Conservation (phyloP, 2,113 vertebrate genomes). For the Chiloscyllium plagiosum region DNA sequence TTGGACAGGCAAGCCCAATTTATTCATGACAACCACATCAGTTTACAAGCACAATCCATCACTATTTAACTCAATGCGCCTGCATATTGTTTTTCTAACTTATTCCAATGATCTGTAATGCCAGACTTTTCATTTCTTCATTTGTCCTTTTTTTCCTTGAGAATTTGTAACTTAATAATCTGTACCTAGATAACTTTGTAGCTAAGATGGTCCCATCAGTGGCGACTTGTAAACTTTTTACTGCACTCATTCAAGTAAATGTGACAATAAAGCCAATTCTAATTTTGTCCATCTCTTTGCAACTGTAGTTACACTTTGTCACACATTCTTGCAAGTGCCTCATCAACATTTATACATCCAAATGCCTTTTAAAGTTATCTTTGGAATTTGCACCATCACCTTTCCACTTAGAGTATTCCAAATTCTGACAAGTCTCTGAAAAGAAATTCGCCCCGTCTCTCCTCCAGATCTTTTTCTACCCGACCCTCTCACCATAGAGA, state of each 20-base stretch:
- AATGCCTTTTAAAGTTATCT: no score
- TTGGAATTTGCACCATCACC: background rate
- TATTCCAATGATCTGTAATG: no score
- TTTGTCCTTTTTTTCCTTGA: no score
- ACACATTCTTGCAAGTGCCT: background rate
- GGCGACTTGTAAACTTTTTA: no score
- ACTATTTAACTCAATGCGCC: background rate
- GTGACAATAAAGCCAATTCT: no score
- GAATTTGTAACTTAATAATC: no score
- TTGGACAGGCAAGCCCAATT: background rate
- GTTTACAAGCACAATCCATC: background rate
- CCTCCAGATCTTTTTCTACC: background rate
- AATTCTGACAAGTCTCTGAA: background rate
- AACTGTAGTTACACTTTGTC: background rate
- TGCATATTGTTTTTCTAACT: background rate
- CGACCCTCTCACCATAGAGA: no score
- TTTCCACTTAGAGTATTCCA: background rate
- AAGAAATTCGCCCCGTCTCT: background rate
- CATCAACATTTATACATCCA: no score
- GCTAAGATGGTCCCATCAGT: no score
- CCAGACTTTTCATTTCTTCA: no score
- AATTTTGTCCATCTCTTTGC: background rate
- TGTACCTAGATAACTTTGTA: no score
- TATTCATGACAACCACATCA: background rate
- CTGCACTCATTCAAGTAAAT: no score